These are phyloP conservation scores for Sminthurides bifidus DNA, from an alignment of 1,140 invertebrate genomes.

Conservation along the genomic window DNA sequence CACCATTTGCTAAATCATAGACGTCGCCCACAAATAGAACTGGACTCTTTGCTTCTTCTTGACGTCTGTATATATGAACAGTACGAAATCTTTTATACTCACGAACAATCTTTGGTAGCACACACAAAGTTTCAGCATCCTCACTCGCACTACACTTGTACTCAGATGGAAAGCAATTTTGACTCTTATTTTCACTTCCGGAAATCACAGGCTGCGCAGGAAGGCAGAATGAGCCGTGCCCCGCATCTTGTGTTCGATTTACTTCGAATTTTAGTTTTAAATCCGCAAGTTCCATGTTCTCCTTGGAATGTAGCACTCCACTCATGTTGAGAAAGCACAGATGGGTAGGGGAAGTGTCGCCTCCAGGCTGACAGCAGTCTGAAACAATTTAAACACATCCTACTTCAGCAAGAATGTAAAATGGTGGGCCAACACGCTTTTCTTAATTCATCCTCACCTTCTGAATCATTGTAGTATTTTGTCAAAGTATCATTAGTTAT, in stretches of 20 bases:
- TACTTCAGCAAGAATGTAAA: neutral
- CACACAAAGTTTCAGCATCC: conserved; percentile 6
- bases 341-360: conserved; percentile 28
- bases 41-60: conserved; percentile 15
- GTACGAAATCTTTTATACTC: conserved; percentile 16
- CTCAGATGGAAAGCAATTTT: conserved; percentile 1
- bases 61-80: conserved; percentile 29
- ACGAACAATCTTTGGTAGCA: conserved; percentile 13
- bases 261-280: no score
- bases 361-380: conserved; percentile 27
- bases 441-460: conserved; percentile 13
- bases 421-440: neutral
- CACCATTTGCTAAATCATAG: conserved; percentile 25
- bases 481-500: conserved; percentile 16
- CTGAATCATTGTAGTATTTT: conserved; percentile 29
- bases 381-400: neutral
- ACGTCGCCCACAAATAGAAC: conserved; percentile 31
- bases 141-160: conserved; percentile 4
- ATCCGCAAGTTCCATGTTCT: no score
- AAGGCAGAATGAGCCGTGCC: conserved; percentile 23
- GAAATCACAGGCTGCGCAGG: conserved; percentile 26
- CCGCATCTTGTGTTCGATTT: no score
- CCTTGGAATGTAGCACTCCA: no score
- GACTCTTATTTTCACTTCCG: neutral
- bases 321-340: conserved; percentile 28